phyloP scores from a whole-genome alignment of 2,888 invertebrate genomes.

The Terebella lapidaria region DNA sequence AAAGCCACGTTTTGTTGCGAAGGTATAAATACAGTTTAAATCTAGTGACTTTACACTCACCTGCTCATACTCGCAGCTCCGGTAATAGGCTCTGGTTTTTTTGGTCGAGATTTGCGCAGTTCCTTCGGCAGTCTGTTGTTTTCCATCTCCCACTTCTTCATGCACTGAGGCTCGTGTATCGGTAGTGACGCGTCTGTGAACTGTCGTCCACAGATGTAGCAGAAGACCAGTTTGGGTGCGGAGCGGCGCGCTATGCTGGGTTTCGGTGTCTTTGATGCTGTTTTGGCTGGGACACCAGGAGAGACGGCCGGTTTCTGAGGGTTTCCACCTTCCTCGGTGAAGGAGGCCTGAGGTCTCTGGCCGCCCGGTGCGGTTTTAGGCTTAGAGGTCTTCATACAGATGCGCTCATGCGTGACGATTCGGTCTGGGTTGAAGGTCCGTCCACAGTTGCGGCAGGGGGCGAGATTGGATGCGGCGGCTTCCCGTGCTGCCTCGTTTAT shows the following conservation, averaged over 20 bases:
- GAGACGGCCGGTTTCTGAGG: background rate
- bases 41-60: too few relatives aligned
- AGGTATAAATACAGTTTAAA: too few relatives aligned
- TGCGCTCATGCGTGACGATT: constrained; percentile 17
- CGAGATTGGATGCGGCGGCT: constrained; percentile 14
- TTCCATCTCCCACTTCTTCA: constrained; percentile 61
- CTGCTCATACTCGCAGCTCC: background rate
- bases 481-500: constrained; percentile 37
- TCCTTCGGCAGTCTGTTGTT: constrained; percentile 58
- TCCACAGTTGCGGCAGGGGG: constrained; percentile 21
- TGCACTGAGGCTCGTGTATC: constrained; percentile 65
- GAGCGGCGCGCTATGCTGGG: background rate
- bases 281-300: background rate
- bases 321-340: background rate
- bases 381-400: constrained; percentile 10
- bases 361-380: background rate
- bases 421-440: constrained; percentile 21
- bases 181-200: constrained; percentile 62
- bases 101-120: constrained; percentile 12
- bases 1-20: background rate
- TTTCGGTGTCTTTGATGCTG: background rate
- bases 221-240: constrained; percentile 48
- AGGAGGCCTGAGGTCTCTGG: background rate
- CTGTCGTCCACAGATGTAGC: constrained; percentile 63
- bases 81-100: constrained; percentile 12